Evolutionary conservation across 1,140 invertebrate genomes (phyloP), one percentile per base, ranked within the genome.

Genomic region (Drosophila athabasca): DNA sequence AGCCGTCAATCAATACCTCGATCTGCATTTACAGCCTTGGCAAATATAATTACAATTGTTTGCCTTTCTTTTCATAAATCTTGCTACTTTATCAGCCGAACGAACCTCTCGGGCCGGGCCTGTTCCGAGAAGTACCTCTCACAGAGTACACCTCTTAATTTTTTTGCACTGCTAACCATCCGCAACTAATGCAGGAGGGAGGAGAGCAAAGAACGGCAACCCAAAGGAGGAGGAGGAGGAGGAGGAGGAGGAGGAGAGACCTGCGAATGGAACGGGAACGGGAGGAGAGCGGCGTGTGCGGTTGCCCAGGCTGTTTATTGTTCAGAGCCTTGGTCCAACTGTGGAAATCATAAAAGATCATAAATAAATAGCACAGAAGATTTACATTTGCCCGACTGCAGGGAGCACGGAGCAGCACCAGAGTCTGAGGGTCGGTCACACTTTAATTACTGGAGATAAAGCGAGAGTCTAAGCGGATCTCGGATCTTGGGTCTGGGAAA

Each of bases 381-480:
- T 74, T 79, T 76, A 69, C 70, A 79, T 78, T 62, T 61, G 60
- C 29, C 50, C 13, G 17, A 19, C 17, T 19, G 0, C 17, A 19
- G 17, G 17, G 17, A 19, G 17, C 17, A 19, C 17, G n/a, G n/a
- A n/a, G 29, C 3, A 39, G 11, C 11, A 39, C 4, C 35, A 39
- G 35, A 13, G 48, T 62, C 61, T 24, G 55, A 57, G 60, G 69
- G 61, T 82, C 82, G 78, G 82, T 87, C 82, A 87, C 82, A 87
- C 83, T 87, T 87, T 87, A 87, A 88, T 87, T 87, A 85, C 74
- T 74, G 62, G 46, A 87, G 83, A 87, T 87, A 87, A 87, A 78
- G 82, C 78, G 62, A 78, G 62, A 78, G 66, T 66, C 80, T 76
- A 65, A 74, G 66, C 82, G 74, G 66, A 87, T 76, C 83, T 70